phyloP scores from a whole-genome alignment of 2,113 vertebrate species.

The Connochaetes taurinus region DNA sequence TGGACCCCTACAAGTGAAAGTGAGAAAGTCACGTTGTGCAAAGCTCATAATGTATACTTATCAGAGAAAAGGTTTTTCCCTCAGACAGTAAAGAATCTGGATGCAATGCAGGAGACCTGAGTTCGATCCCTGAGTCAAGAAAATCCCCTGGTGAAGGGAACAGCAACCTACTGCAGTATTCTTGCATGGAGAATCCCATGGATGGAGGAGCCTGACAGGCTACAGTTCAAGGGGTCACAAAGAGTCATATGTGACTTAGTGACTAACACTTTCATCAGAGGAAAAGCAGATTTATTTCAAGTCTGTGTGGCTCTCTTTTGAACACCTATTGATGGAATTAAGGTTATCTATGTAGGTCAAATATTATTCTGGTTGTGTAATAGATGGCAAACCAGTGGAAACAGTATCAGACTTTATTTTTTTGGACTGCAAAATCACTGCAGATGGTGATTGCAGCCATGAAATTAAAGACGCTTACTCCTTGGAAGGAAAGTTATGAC shows the following conservation, averaged over 20 bases:
- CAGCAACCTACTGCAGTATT: neutral
- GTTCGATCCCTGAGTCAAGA: neutral
- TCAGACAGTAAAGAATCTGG: neutral
- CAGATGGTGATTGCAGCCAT: too few relatives aligned
- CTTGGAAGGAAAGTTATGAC: too few relatives aligned
- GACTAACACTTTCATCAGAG: neutral
- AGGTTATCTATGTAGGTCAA: neutral
- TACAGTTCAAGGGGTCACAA: neutral
- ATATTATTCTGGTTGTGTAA: neutral
- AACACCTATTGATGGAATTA: neutral
- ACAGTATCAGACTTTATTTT: too few relatives aligned
- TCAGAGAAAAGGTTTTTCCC: neutral
- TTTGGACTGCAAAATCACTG: too few relatives aligned
- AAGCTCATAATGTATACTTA: neutral
- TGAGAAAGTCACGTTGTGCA: neutral
- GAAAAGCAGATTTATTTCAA: neutral
- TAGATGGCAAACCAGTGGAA: too few relatives aligned
- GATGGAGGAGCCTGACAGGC: neutral
- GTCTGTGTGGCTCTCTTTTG: neutral
- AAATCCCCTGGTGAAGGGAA: neutral
- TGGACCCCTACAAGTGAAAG: neutral
- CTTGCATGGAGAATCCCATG: neutral
- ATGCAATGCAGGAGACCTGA: neutral
- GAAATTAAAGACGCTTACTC: too few relatives aligned
- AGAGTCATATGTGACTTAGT: neutral